A percentile compares a stretch with the other conserved stretches of the same genome.
These are phyloP conservation scores for Cryptus armator DNA, from an alignment of 2,888 invertebrate genomes.

Conservation along the genomic window DNA sequence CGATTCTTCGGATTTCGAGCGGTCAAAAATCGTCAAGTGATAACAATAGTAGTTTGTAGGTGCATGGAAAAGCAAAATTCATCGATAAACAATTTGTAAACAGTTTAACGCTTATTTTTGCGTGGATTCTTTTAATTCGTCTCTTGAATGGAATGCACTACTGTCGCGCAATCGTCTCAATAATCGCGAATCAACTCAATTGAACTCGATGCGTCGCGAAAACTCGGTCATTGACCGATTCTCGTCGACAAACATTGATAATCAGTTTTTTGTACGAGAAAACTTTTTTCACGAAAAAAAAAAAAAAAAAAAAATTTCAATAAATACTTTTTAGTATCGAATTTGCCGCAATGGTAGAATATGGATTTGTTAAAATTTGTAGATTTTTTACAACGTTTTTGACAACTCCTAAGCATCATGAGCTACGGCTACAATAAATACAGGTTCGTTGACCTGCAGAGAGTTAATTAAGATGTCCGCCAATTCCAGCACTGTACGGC, in stretches of 20 bases:
- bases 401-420: constrained; percentile 74
- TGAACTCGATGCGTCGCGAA: not conserved
- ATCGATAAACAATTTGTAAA: not conserved
- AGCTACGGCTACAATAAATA: constrained; percentile 82
- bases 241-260: not conserved
- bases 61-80: not conserved
- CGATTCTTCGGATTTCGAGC: not conserved
- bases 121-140: not conserved
- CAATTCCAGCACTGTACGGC: too few species aligned
- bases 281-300: not conserved
- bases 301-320: not conserved
- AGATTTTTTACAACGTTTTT: constrained; percentile 72
- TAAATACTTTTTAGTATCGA: not conserved
- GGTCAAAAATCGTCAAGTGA: not conserved
- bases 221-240: constrained; percentile 48
- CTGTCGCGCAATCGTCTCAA: constrained; percentile 17
- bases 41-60: not conserved
- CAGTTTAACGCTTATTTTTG: not conserved
- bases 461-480: not conserved
- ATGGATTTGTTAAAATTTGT: constrained; percentile 52
- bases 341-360: not conserved
- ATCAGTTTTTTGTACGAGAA: not conserved
- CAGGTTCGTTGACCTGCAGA: constrained; percentile 76
- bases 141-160: not conserved
- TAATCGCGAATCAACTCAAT: not conserved